Conservation (phyloP, 53 echinoderm and acorn worm species). For the Hippasteria phrygiana region DNA sequence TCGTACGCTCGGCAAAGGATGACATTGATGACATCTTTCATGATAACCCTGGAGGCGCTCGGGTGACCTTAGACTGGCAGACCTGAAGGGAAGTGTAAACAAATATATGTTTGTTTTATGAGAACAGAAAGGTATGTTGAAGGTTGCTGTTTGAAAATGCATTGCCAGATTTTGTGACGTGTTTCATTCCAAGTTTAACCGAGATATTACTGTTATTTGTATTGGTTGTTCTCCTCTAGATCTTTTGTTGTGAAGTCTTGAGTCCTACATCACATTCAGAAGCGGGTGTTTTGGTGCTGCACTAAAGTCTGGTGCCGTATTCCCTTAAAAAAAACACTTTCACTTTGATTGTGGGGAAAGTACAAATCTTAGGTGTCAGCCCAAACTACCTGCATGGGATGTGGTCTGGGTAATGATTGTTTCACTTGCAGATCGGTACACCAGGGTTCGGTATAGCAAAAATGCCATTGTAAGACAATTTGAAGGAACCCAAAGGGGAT, state of each 20-base stretch:
- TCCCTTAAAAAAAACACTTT: neutral
- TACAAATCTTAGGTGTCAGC: neutral
- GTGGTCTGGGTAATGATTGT: neutral
- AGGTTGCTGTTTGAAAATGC: conserved; percentile 37
- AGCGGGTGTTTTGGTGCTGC: neutral
- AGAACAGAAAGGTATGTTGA: neutral
- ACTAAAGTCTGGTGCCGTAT: neutral
- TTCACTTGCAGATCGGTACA: neutral
- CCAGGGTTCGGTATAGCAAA: neutral
- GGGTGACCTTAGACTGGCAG: neutral
- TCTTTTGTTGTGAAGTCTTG: neutral
- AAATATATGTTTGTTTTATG: conserved; percentile 10
- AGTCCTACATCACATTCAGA: neutral
- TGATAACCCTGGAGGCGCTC: neutral
- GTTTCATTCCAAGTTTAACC: conserved; percentile 61
- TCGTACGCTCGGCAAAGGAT: neutral
- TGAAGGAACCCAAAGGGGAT: too few relatives aligned
- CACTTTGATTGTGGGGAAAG: neutral
- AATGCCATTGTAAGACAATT: neutral
- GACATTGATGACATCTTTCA: conserved; percentile 23
- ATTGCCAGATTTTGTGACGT: conserved; percentile 45
- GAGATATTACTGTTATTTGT: conserved; percentile 1
- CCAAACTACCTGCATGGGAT: neutral
- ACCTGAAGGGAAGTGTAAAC: conserved; percentile 12
- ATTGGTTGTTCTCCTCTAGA: neutral